Base-by-base conservation (phyloP, 2,113 vertebrate species). In the Willisornis vidua region DNA sequence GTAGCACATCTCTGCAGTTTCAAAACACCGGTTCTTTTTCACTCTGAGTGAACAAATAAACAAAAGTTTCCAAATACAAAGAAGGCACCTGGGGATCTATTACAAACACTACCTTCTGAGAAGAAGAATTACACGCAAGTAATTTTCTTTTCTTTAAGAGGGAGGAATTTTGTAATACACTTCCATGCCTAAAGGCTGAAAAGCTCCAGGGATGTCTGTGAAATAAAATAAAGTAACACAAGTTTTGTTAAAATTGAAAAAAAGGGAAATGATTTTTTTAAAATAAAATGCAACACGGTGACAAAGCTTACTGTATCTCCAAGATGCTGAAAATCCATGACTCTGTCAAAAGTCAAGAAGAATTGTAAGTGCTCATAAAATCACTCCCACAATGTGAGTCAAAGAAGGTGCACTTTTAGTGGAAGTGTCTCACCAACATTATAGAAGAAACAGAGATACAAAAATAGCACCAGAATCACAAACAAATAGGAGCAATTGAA, bases 81-180 rank as follows among this genome's bases (percentile, higher is more conserved):
- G 81, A 83, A 87, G 43, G 66, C 65, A 71, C 31, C 1, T 62
- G 51, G 92, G 79, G 75, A 94, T 87, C 76, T 83, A 79, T 54
- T 87, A 77, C 51, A 87, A 96, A 89, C 51, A 89, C 85, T 93
- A 57, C 45, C 67, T 94, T 95, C 87, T 91, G 87, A 94, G 80
- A 93, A 90, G 80, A 83, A 95, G 85, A 91, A 94, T 89, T 97
- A 94, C 65, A 94, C 1, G 19, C 71, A 95, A 87, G 74, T 76
- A 93, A 96, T 93, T 95, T 95, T 89, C 55, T 92, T 94, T 96
- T 89, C 67, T 89, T 92, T 94, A 96, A 91, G 89, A 93, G 65
- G 65, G 9, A 94, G 54, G 73, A 87, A 94, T 96, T 95, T 95
- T 90, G 51, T 93, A 94, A 94, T 85, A 90, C 17, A 81, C 29